Evolutionary conservation across 2,888 invertebrate species (phyloP), one percentile per base, ranked within the genome.

Genomic region (Petrolisthes manimaculis): DNA sequence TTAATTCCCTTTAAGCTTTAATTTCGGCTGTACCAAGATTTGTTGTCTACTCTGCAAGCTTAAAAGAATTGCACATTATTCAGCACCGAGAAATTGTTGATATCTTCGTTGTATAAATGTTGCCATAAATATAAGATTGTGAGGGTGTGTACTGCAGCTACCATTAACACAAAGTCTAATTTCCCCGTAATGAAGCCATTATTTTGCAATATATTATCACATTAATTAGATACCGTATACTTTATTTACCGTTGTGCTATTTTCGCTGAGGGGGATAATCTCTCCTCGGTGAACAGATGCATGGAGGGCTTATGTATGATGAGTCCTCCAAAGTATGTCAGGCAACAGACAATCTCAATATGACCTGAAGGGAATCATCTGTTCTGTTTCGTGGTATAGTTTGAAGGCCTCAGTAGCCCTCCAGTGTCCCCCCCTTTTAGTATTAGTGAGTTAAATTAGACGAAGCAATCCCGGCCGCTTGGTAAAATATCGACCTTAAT

Each of bases 401-500:
- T 37, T 37, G 37, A 37, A 37, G 37, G 37, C 37, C 0, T 37
- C 37, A 37, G 37, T 37, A 37, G 37, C 37, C 37, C 0, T 37
- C 37, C 37, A 37, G 37, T 37, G 37, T 37, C 37, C 37, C 37
- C 37, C 37, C 37, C 37, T 37, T 2, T 37, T 37, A 37, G 37
- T 37, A n/a, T n/a, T n/a, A 37, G 37, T 37, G 1, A 71, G 21
- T 14, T 4, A 71, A 71, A 71, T 71, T 71, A 71, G 21, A 71
- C 71, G 21, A 6, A 4, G 14, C 71, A n/a, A 14, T n/a, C 6
- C 71, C n/a, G 71, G 71, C 21, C 2, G 6, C 71, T 71, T 71
- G 71, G 71, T 71, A 21, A 71, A 71, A 71, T 71, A 71, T 71
- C 14, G 71, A 21, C n/a, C 71, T n/a, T 71, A 71, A 71, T 71